Base-by-base conservation (phyloP, 2,113 vertebrate species). In the Ia io region DNA sequence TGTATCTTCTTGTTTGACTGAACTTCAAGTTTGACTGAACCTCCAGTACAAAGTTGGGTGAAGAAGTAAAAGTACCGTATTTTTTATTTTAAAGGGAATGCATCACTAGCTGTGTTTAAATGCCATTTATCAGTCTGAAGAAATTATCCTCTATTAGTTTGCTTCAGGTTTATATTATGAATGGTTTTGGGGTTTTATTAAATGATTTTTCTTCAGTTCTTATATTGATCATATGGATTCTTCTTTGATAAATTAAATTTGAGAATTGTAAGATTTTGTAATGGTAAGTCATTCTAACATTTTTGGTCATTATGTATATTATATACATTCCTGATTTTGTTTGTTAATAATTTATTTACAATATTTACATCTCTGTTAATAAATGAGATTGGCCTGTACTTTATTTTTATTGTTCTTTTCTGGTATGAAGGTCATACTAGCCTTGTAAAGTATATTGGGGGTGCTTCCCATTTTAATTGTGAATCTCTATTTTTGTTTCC, bases 171-270 rank as follows among this genome's bases (percentile, higher is more conserved):
- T 93, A 71, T 35, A 35, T 90, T 90, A 51, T 89, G 40, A 73
- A 25, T 78, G 8, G n/a, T 47, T 53, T 30, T 82, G 71, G 30
- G 32, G 59, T 92, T 85, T 96, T 90, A 49, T 53, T 85, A 44
- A 51, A 37, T 63, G 32, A 84, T 70, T 63, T 88, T 93, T 85
- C 47, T 76, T 6, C 3, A 74, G 40, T n/a, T 44, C 13, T 80
- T 87, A 87, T 11, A 90, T 47, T 78, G 35, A 69, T 90, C 61
- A 56, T 86, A 30, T 92, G 74, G 61, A 78, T 95, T 77, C 49
- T 70, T 70, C 42, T 84, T 93, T 87, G 37, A n/a, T 56, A 44
- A 84, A 63, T 79, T 61, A 51, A 63, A 22, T 59, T 85, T 69
- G 6, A 5, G 84, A 61, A 80, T 74, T 84, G 32, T 3, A 87